Conservation (phyloP, 2,797 vertebrate species). For the Falco rusticolus region DNA sequence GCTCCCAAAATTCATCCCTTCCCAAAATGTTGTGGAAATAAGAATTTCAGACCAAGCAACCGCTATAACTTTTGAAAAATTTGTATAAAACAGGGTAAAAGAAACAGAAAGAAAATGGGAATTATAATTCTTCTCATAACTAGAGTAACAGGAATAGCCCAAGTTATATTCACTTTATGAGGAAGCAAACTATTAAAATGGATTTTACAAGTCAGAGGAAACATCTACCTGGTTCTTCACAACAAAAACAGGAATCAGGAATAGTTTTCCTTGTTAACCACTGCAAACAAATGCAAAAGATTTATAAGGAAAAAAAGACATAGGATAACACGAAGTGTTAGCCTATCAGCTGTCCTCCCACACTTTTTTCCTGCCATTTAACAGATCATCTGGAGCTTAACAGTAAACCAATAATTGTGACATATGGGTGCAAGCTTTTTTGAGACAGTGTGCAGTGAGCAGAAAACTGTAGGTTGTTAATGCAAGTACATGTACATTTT, state of each 20-base stretch:
- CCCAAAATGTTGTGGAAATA: not conserved
- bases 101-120: not conserved
- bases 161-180: not conserved
- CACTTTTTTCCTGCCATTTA: constrained; percentile 12
- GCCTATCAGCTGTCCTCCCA: not conserved
- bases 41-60: not conserved
- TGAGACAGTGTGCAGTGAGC: not conserved
- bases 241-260: not conserved
- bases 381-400: constrained; percentile 32
- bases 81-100: not conserved
- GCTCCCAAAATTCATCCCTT: not conserved
- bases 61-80: not conserved
- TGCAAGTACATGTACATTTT: not conserved
- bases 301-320: not conserved
- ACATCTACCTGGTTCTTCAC: not conserved
- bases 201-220: constrained; percentile 14
- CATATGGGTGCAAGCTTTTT: constrained; percentile 49
- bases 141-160: not conserved
- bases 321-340: constrained; percentile 29
- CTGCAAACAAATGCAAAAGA: not conserved
- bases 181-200: not conserved
- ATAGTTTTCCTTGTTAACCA: not conserved
- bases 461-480: not conserved
- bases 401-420: constrained; percentile 45
- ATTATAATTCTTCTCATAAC: not conserved